Conservation (phyloP, 2,113 vertebrate species). For the Polyodon spathula region DNA sequence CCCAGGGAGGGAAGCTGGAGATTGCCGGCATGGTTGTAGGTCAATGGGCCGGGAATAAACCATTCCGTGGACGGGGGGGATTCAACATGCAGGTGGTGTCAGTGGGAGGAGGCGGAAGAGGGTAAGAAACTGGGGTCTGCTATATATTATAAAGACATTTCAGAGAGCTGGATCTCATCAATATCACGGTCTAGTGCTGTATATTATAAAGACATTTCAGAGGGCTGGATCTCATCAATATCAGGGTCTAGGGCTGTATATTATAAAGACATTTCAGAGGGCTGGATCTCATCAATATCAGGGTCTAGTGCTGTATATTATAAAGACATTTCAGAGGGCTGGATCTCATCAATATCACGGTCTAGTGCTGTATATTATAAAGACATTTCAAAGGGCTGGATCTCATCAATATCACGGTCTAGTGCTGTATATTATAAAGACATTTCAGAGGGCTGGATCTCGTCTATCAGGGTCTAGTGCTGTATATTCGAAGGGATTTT, state of each 20-base stretch:
- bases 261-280: neutral
- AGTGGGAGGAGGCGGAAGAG: conserved; percentile 71
- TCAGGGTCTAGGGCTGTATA: neutral
- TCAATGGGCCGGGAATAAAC: conserved; percentile 85
- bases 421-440: neutral
- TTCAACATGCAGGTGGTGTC: conserved; percentile 87
- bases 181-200: neutral
- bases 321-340: no score
- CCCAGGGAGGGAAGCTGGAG: conserved; percentile 85
- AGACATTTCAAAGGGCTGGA: neutral
- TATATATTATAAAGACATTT: neutral
- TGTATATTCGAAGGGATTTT: neutral
- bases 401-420: neutral
- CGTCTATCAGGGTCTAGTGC: neutral
- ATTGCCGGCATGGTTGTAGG: conserved; percentile 89
- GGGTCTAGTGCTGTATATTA: neutral
- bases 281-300: neutral
- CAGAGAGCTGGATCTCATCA: neutral
- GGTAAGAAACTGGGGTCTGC: conserved; percentile 50
- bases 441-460: no score
- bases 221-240: neutral
- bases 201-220: no score
- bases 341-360: no score
- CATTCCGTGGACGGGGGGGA: conserved; percentile 67
- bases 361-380: no score